Base-by-base conservation (phyloP, 2,797 vertebrate species). In the Carapus acus region DNA sequence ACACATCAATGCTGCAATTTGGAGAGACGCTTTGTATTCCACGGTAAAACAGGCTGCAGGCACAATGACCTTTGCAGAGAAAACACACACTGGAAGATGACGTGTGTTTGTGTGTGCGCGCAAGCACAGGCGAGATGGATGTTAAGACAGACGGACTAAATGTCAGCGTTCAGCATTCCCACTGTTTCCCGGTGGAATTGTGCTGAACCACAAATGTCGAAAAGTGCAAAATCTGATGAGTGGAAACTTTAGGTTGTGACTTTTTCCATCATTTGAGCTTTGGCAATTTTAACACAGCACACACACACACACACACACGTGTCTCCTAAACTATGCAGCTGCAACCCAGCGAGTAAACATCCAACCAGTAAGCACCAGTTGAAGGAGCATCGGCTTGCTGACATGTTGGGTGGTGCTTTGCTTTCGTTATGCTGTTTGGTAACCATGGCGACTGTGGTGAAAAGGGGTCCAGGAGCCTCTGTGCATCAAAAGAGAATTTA, bases 341-440 rank as follows among this genome's bases (percentile, higher is more conserved):
- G n/a, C n/a, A n/a, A n/a, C n/a, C n/a, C n/a, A n/a, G n/a, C n/a
- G n/a, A n/a, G n/a, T 27, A 9, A 27, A 27, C 24, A 5, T 9
- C 4, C 24, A 27, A 27, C 9, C 24, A 5, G 24, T 27, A 4
- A 27, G 9, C 9, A 5, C 24, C 24, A 27, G 24, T n/a, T n/a
- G 24, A 27, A 27, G 9, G 24, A 27, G 5, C 4, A 27, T 27
- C 24, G 9, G 24, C 24, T 27, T 5, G 24, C 24, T 27, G 24
- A 27, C 24, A 27, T 9, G 9, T 9, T 27, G 24, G 24, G 24
- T 33, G 31, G 31, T 33, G 51, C 33, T 61, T 45, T 1, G 16
- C 60, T 76, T 64, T 72, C 60, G 72, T 77, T 66, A 67, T 68
- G 71, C 77, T 76, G 69, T 67, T 15, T 52, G 54, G 77, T 80